Base-by-base conservation (phyloP, 2,888 invertebrate species). In the Orthonychiurus folsomi region DNA sequence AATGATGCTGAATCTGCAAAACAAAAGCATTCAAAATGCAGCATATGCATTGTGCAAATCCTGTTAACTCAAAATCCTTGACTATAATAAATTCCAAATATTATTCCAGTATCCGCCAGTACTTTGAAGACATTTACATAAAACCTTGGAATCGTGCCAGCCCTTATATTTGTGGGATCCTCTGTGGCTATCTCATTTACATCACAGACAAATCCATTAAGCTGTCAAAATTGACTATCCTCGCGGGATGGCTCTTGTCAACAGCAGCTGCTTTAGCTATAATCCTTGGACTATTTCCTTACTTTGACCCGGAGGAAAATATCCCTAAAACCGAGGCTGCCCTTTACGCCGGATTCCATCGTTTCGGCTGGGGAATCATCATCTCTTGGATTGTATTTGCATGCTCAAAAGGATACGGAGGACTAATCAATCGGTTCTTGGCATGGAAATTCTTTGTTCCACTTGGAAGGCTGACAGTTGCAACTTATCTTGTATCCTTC, bases 311-410 rank as follows among this genome's bases (percentile, higher is more conserved):
- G 1, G 15, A 27, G 1, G 23, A 37, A 12, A 55, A 64, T 9
- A 56, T 68, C 24, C 60, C 66, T 12, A 47, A 28, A 3, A 57
- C 56, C 2, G 61, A 59, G 3, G 55, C 50, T 15, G 54, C 64
- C 18, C 50, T 65, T 20, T 73, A 71, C 52, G 67, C 65, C 15
- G 63, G 67, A 21, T 56, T 72, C 9, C 62, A 69, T 54, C 61
- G 67, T 15, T 63, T 65, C n/a, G 70, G 62, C 12, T 74, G 73
- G 73, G 70, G 63, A 5, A 1, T 73, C n/a, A 63, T 66, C 1
- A 55, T 74, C 1, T 60, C 63, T 2, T 74, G 74, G 74, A 63
- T 74, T 5, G 67, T 74, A n/a, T 73, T 73, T 61, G 72, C 72
- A 3, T 74, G 74, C 59, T 63, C 68, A 21, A 71, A 69, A 56